Evolutionary conservation across 2,113 vertebrate genomes (phyloP).

Genomic region (Panurus biarmicus): DNA sequence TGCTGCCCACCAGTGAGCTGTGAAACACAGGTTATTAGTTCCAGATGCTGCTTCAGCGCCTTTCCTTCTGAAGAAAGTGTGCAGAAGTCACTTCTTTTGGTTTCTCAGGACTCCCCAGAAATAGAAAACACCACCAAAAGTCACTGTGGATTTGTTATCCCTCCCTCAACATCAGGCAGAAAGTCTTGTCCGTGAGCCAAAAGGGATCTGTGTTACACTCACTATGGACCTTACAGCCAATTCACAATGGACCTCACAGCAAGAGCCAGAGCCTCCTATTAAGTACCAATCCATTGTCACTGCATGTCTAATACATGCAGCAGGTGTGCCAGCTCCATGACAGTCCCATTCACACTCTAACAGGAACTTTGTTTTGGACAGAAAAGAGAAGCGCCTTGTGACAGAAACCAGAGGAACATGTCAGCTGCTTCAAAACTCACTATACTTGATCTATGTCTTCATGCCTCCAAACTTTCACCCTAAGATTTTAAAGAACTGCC

Average conservation of each 20-base stretch:
- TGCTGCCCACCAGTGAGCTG: constrained; percentile 25
- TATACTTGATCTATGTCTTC: neutral
- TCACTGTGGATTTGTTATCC: neutral
- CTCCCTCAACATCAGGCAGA: neutral
- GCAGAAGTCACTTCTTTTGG: neutral
- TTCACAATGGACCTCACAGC: neutral
- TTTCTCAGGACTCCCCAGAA: neutral
- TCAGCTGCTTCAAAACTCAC: neutral
- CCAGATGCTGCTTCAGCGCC: constrained; percentile 16
- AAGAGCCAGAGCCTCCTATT: neutral
- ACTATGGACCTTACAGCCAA: neutral
- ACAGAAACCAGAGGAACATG: neutral
- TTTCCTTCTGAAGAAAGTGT: neutral
- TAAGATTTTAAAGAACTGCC: neutral
- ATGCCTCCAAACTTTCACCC: neutral
- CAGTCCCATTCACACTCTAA: neutral
- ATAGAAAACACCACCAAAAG: neutral
- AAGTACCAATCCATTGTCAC: neutral
- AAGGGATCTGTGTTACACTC: neutral
- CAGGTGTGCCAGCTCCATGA: neutral
- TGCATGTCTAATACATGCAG: neutral
- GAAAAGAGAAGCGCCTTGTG: neutral
- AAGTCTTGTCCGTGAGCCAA: neutral
- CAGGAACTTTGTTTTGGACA: neutral
- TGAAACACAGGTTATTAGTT: constrained; percentile 37